Base-by-base conservation (phyloP, 2,113 vertebrate genomes). In the Notiomystis cincta region DNA sequence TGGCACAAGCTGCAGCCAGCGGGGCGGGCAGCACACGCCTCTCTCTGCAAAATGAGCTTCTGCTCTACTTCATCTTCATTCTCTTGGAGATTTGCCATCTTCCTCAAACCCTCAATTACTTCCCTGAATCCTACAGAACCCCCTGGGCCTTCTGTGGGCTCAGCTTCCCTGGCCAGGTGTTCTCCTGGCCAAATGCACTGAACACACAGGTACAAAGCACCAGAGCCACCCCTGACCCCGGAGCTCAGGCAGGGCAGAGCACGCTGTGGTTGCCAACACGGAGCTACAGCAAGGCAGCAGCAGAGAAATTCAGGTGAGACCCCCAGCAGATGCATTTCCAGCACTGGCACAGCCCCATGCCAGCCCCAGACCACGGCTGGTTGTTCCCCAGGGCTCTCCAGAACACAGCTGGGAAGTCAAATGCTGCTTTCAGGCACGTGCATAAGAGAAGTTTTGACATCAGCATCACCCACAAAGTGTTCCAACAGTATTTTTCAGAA, bases 311-410 rank as follows among this genome's bases (percentile, higher is more conserved):
- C 44, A 50, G 31, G 37, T 7, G 17, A 86, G 30, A 71, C 35
- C 14, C 15, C 40, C 38, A 82, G 58, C 38, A 71, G 54, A 16
- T 44, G 28, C 22, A 35, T 50, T 65, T 66, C 61, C 57, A 72
- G 0, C 31, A 2, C 37, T 4, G 27, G 19, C n/a, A 30, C 22
- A 35, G 50, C 25, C 35, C 25, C 10, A 2, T 11, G 50, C 42
- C 28, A 2, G 3, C 21, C n/a, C 4, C 3, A 77, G 35, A 17
- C 21, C 2, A 3, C 0, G 2, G 40, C 1, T 6, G 3, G 5
- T 2, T 27, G 42, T 6, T 62, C 31, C 13, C 7, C 69, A 33
- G 51, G 69, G 40, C 6, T 57, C 25, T 51, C 6, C 58, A 67
- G n/a, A 40, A 30, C 48, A 54, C 40, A 66, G 44, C 60, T 62